Base-by-base conservation (phyloP, 1,140 invertebrate genomes). In the Anastrepha ludens region DNA sequence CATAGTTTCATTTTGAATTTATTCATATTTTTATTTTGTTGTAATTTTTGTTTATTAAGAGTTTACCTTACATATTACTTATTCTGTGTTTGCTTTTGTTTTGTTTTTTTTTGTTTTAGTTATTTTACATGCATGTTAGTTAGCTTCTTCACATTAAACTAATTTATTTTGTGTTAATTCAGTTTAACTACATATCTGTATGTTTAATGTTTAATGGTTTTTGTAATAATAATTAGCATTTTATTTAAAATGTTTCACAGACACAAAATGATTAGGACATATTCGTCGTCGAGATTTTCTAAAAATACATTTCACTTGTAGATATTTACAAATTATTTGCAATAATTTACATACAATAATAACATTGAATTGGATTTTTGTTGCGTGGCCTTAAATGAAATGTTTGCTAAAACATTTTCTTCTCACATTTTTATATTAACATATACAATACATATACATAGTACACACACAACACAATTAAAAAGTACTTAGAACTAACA, bases 201-300 rank as follows among this genome's bases (percentile, higher is more conserved):
- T 20, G n/a, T 55, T 70, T 2, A 70, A 47, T 20, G 8, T 17
- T 44, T 44, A 44, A 8, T 70, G 44, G 44, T 11, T 1, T 41
- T 70, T 70, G 0, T 44, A 70, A 44, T 70, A 44, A 11, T 81
- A 81, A n/a, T 55, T 62, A 15, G 55, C 13, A 55, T 55, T 55
- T 55, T 81, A 81, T 81, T 81, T 81, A 55, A 81, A 81, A 81
- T 55, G 74, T 81, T 81, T 81, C 74, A 81, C 74, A 81, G 74
- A 81, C 74, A 81, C 47, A 55, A 81, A 81, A 81, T 81, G 74
- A 81, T 81, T 81, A 81, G 47, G 47, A 81, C 47, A 81, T 81
- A 81, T 81, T 81, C 47, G 74, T 81, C 20, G 13, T 58, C 20
- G 17, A 20, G 5, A 55, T 55, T 81, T 20, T 15, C 2, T 58